Conservation (phyloP, 2,888 invertebrate genomes). For the Labia minor region DNA sequence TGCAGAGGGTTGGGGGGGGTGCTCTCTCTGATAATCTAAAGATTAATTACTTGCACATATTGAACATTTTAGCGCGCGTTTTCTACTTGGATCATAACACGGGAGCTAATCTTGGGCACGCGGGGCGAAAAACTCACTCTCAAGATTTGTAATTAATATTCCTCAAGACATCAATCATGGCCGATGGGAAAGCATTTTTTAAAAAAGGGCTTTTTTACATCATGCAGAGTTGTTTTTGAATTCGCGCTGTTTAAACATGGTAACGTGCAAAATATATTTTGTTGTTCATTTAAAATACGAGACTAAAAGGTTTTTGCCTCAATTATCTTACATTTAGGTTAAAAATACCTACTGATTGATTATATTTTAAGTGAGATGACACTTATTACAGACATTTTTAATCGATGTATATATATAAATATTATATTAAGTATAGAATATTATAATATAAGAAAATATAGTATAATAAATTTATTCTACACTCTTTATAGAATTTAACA, state of each 20-base stretch:
- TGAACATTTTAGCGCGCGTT: slow-evolving; percentile 4
- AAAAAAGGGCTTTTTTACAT: neutral
- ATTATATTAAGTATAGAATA: neutral
- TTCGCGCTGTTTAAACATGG: neutral
- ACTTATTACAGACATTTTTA: neutral
- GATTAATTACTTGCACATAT: slow-evolving; percentile 13
- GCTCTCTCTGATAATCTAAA: slow-evolving; percentile 2
- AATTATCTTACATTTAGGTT: neutral
- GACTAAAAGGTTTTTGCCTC: neutral
- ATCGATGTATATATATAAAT: neutral
- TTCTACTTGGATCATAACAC: neutral
- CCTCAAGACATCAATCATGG: slow-evolving; percentile 6
- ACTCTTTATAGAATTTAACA: no score
- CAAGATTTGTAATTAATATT: slow-evolving; percentile 13
- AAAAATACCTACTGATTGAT: slow-evolving; percentile 8
- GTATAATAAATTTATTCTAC: no score
- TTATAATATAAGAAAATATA: no score
- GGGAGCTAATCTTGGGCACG: neutral
- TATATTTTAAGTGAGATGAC: neutral
- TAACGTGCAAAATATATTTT: neutral
- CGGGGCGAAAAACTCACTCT: neutral
- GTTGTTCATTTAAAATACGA: slow-evolving; percentile 3
- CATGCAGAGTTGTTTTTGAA: neutral
- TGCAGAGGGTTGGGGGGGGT: no score
- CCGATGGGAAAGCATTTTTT: neutral